A percentile compares a stretch with the other conserved stretches of the same genome.
Evolutionary conservation across 1,140 invertebrate species (phyloP).

Genomic region (Conus ventricosus): DNA sequence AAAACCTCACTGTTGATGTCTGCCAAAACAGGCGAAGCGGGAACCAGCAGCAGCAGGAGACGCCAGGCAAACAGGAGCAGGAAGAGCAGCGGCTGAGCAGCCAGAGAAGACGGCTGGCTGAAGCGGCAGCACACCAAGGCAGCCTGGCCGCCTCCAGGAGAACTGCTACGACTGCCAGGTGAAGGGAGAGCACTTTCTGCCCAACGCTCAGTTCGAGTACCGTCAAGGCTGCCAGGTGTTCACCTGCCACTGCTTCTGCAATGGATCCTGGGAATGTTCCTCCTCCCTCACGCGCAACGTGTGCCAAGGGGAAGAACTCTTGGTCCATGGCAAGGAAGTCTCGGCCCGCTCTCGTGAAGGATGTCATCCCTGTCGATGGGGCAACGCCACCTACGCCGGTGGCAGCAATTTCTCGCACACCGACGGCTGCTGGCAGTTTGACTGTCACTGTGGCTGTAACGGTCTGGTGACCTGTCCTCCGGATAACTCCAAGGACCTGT

Average conservation of each 20-base stretch:
- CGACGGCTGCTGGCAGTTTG: slow-evolving; percentile 45
- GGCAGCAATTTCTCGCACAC: slow-evolving; percentile 36
- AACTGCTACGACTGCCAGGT: slow-evolving; percentile 45
- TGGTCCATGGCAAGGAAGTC: background rate
- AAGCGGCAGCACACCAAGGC: slow-evolving; percentile 21
- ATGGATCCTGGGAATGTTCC: slow-evolving; percentile 56
- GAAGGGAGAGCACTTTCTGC: slow-evolving; percentile 39
- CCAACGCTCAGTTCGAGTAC: slow-evolving; percentile 45
- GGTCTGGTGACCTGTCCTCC: slow-evolving; percentile 34
- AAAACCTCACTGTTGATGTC: slow-evolving; percentile 36
- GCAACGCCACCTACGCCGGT: slow-evolving; percentile 37
- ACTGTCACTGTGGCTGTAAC: slow-evolving; percentile 41
- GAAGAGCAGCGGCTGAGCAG: background rate
- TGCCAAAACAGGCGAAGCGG: slow-evolving; percentile 21
- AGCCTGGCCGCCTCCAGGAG: background rate
- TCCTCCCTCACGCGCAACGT: slow-evolving; percentile 48
- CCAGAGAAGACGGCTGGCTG: slow-evolving; percentile 3
- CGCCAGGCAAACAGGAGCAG: background rate
- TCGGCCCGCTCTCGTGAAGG: slow-evolving; percentile 18
- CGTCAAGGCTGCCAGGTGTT: slow-evolving; percentile 48
- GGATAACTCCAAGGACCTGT: slow-evolving; percentile 25
- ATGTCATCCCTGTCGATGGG: slow-evolving; percentile 21
- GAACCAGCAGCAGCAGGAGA: background rate
- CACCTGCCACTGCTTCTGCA: slow-evolving; percentile 60
- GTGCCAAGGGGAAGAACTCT: slow-evolving; percentile 25